phyloP scores from a whole-genome alignment of 2,113 vertebrate species.

The Hoplias malabaricus region DNA sequence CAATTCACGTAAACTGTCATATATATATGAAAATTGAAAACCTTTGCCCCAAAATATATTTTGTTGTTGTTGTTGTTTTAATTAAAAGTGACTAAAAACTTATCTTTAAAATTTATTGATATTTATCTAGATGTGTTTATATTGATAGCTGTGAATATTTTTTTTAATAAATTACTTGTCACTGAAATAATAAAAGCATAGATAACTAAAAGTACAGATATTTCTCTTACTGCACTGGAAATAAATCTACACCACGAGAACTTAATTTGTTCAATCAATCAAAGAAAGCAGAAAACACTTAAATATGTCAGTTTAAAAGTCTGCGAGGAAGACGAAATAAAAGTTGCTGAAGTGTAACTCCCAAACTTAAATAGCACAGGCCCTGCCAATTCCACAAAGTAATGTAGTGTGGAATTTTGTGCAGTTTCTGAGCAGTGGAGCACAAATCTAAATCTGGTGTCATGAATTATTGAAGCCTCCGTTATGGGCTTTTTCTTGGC shows the following conservation, averaged over 20 bases:
- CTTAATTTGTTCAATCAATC: not conserved
- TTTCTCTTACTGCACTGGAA: no score
- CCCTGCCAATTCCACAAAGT: slow-evolving; percentile 59
- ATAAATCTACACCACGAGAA: not conserved
- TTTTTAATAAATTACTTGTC: no score
- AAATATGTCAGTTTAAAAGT: slow-evolving; percentile 44
- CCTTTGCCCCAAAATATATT: no score
- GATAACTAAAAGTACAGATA: no score
- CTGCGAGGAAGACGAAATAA: slow-evolving; percentile 26
- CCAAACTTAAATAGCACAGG: slow-evolving; percentile 53
- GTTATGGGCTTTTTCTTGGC: slow-evolving; percentile 71
- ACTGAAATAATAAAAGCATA: no score
- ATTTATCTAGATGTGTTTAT: no score
- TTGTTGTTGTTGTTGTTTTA: no score
- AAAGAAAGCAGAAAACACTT: not conserved
- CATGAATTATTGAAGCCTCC: slow-evolving; percentile 77
- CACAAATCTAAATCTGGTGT: slow-evolving; percentile 71
- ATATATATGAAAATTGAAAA: no score
- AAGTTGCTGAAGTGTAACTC: slow-evolving; percentile 58
- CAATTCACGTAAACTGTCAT: no score
- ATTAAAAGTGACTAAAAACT: no score
- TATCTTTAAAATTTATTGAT: no score
- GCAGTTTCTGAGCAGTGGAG: slow-evolving; percentile 65
- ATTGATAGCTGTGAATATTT: no score
- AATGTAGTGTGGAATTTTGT: slow-evolving; percentile 66